phyloP scores from a whole-genome alignment of 2,113 vertebrate genomes.

The Sander lucioperca region DNA sequence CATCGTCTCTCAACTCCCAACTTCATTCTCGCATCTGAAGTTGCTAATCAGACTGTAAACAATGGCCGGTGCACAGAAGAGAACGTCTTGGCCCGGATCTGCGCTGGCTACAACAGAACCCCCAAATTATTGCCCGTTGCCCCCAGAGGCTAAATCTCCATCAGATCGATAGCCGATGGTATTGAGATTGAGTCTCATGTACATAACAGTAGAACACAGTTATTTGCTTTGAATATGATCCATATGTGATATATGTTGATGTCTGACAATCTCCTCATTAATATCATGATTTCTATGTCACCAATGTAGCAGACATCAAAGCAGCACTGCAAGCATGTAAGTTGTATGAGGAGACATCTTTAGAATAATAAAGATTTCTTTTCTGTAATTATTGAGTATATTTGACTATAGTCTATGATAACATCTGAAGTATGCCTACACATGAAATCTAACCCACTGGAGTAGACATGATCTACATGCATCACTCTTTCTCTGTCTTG shows the following conservation, averaged over 20 bases:
- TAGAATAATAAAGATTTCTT: neutral
- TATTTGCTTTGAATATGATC: neutral
- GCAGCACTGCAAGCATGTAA: neutral
- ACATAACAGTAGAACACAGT: neutral
- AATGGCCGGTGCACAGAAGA: too few relatives aligned
- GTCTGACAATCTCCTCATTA: neutral
- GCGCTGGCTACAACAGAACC: too few relatives aligned
- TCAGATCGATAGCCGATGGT: too few relatives aligned
- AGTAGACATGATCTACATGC: constrained; percentile 14
- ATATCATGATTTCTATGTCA: neutral
- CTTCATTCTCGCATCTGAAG: too few relatives aligned
- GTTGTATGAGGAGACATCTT: neutral
- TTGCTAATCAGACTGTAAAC: too few relatives aligned
- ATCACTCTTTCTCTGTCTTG: constrained; percentile 4
- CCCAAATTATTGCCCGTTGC: too few relatives aligned
- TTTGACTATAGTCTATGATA: neutral
- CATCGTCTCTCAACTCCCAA: too few relatives aligned
- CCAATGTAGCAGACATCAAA: neutral
- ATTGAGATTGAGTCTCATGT: neutral
- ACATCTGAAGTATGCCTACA: constrained; percentile 2
- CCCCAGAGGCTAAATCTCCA: too few relatives aligned
- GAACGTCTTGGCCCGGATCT: too few relatives aligned
- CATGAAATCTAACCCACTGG: neutral
- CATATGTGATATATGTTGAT: neutral
- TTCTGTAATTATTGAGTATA: neutral